Evolutionary conservation across 1,140 invertebrate genomes (phyloP).

Genomic region (Drosophila bocqueti): DNA sequence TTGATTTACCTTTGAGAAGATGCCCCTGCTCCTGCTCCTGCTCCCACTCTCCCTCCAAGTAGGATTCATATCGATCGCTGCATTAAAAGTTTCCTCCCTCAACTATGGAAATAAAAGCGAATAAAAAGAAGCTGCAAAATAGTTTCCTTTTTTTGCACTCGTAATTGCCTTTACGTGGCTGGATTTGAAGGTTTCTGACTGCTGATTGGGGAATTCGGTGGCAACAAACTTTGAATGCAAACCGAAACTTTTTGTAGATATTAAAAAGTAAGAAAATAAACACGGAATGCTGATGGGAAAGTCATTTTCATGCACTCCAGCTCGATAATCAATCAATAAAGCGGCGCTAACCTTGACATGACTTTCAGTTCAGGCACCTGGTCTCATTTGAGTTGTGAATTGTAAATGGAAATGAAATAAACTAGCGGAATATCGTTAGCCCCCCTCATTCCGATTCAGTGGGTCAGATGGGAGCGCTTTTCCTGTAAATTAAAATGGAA

Average conservation of each 20-base stretch:
- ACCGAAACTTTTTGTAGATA: conserved; percentile 4
- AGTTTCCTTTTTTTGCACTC: conserved; percentile 45
- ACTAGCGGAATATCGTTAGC: conserved; percentile 11
- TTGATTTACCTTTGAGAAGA: conserved; percentile 65
- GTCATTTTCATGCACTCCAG: conserved; percentile 19
- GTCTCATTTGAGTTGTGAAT: conserved; percentile 29
- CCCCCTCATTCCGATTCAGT: conserved; percentile 12
- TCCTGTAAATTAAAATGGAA: conserved; percentile 35
- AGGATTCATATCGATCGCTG: conserved; percentile 64
- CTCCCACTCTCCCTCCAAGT: conserved; percentile 3
- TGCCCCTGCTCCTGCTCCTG: conserved; percentile 18
- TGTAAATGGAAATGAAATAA: conserved; percentile 36
- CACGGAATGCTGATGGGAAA: background rate
- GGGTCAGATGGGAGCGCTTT: conserved; percentile 30
- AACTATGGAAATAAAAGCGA: conserved; percentile 18
- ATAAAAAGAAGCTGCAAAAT: conserved; percentile 32
- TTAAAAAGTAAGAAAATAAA: background rate
- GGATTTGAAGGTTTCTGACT: conserved; percentile 48
- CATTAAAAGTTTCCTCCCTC: conserved; percentile 48
- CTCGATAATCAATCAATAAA: conserved; percentile 54
- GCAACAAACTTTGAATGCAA: conserved; percentile 32
- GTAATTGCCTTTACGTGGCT: conserved; percentile 66
- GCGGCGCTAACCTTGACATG: conserved; percentile 61
- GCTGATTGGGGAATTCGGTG: conserved; percentile 42
- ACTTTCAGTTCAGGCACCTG: conserved; percentile 51